These are phyloP conservation scores for Gambusia yucatana DNA, from an alignment of 2,797 vertebrate genomes.

Conservation along the genomic window DNA sequence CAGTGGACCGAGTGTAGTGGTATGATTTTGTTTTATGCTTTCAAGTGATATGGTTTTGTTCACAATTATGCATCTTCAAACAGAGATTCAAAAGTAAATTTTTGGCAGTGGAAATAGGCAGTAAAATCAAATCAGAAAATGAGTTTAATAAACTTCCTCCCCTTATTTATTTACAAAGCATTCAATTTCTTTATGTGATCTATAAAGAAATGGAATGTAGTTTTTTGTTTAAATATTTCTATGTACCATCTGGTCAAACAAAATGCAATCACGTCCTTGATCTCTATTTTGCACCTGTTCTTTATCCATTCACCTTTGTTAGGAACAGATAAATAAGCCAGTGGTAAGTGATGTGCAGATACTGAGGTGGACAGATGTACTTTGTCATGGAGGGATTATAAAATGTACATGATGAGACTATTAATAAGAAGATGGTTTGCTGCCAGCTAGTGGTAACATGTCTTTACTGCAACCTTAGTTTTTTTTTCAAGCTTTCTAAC, in stretches of 20 bases:
- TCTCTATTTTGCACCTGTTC: background rate
- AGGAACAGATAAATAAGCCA: background rate
- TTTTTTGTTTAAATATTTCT: background rate
- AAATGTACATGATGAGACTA: background rate
- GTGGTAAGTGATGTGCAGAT: background rate
- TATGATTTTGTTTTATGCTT: background rate
- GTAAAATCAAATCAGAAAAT: background rate
- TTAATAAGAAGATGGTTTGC: constrained; percentile 46
- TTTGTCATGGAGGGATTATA: background rate
- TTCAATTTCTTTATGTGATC: background rate
- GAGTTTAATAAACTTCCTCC: background rate
- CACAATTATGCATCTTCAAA: background rate
- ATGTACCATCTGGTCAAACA: no score
- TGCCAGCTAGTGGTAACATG: constrained; percentile 54
- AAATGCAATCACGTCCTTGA: background rate
- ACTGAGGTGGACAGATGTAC: background rate
- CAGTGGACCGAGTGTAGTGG: background rate
- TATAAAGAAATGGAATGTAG: background rate
- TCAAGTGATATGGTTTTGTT: background rate
- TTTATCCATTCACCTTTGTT: background rate
- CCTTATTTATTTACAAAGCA: background rate
- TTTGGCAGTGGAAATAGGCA: background rate
- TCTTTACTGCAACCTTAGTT: constrained; percentile 18
- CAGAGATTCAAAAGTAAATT: background rate
- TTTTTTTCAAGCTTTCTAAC: background rate